Conservation (phyloP, 2,797 vertebrate genomes). For the Hypotaenidia philippensis region DNA sequence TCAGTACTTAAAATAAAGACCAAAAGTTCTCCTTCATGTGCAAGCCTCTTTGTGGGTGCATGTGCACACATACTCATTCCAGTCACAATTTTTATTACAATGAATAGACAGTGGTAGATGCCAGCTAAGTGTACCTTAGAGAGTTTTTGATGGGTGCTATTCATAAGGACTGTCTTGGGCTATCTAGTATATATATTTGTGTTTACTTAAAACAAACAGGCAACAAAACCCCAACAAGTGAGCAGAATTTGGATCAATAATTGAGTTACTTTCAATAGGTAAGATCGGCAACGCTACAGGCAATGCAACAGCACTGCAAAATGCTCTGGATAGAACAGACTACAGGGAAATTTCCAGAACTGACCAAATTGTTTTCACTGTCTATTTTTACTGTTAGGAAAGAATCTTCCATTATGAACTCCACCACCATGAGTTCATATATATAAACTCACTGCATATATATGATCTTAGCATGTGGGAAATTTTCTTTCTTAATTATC, state of each 20-base stretch:
- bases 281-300: not conserved
- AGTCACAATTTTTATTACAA: not conserved
- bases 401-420: not conserved
- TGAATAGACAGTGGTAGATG: not conserved
- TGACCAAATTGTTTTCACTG: not conserved
- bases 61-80: not conserved
- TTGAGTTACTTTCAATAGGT: not conserved
- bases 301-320: not conserved
- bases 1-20: slow-evolving; percentile 24
- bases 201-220: not conserved
- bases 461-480: not conserved
- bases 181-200: not conserved
- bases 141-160: not conserved
- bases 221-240: not conserved
- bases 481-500: not conserved
- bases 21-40: not conserved
- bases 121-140: not conserved
- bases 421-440: too few species aligned
- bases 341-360: not conserved
- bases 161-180: not conserved
- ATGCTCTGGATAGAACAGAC: not conserved
- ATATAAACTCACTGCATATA: too few species aligned
- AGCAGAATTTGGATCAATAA: not conserved
- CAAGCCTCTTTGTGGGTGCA: not conserved
- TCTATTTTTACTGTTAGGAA: too few species aligned